Evolutionary conservation across 2,888 invertebrate genomes (phyloP), one percentile per base, ranked within the genome.

Genomic region (Melipona bicolor): DNA sequence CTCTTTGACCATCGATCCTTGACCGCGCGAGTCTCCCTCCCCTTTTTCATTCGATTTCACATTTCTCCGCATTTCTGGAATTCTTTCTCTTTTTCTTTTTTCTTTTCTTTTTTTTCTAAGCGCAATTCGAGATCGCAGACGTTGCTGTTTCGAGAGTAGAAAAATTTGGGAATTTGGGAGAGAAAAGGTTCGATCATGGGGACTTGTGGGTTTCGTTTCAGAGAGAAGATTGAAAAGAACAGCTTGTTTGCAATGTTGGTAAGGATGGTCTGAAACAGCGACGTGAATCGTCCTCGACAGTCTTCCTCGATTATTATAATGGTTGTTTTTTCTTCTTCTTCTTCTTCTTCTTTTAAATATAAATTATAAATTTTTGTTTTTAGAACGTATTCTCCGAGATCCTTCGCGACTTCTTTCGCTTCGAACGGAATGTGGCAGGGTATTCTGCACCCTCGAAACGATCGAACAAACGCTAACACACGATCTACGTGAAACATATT

Each of bases 1-100:
- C 62, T 56, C 32, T 71, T 77, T 19, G 76, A 65, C 27, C 76
- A 50, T 64, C 76, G 65, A 71, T 59, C 59, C 13, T 36, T 49
- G 36, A 36, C 36, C 27, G 3, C 21, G 24, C 21, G 15, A n/a
- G 21, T 6, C 17, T 3, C n/a, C 19, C 77, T n/a, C 27, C 50
- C 59, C 32, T 61, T 24, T 50, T 62, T 43, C 11, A 17, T 67
- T 43, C 21, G 21, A n/a, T 19, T 32, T 24, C 24, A n/a, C 32
- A 1, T 49, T 64, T n/a, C 21, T 65, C 74, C 43, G 32, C 0
- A 52, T n/a, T n/a, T 62, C 19, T 32, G 11, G 2, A 11, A 9
- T 4, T 9, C 17, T 9, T 19, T 19, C 52, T 19, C 52, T 19
- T 19, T 5, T 17, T 0, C 50, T 19, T 5, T 17, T 19, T 19